Evolutionary conservation across 2,888 invertebrate genomes (phyloP).

Genomic region (Achlya flavicornis): DNA sequence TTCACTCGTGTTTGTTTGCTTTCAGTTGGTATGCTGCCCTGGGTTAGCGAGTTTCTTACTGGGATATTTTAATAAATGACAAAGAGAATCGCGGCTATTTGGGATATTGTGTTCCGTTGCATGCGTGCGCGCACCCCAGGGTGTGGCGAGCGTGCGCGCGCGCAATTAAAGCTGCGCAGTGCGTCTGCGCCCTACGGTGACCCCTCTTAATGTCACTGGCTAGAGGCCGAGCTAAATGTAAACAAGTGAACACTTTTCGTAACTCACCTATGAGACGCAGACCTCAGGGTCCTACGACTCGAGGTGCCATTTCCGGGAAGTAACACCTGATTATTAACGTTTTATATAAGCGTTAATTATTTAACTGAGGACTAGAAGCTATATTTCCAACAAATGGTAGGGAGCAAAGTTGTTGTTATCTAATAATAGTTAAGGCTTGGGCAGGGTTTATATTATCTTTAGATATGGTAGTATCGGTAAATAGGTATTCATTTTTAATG

Average conservation of each 20-base stretch:
- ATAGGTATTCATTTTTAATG: not conserved
- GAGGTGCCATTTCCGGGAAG: conserved; percentile 61
- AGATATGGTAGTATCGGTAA: too few species aligned
- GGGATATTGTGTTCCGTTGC: conserved; percentile 30
- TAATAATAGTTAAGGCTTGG: conserved; percentile 36
- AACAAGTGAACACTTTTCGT: conserved; percentile 45
- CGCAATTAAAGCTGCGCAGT: conserved; percentile 31
- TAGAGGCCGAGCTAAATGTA: conserved; percentile 49
- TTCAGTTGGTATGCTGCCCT: conserved; percentile 14
- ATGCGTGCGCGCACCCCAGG: conserved; percentile 30
- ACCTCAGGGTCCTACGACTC: conserved; percentile 30
- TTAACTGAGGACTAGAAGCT: conserved; percentile 29
- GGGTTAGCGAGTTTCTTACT: conserved; percentile 14
- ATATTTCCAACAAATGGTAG: conserved; percentile 37
- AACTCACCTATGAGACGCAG: conserved; percentile 40
- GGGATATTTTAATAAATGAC: conserved; percentile 15
- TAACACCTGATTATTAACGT: conserved; percentile 46
- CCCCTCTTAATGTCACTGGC: conserved; percentile 47
- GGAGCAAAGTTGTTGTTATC: conserved; percentile 29
- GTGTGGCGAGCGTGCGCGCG: conserved; percentile 29
- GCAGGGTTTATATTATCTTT: not conserved
- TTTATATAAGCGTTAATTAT: conserved; percentile 40
- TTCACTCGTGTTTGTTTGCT: conserved; percentile 44
- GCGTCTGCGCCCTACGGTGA: conserved; percentile 26
- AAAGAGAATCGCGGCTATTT: conserved; percentile 5